Evolutionary conservation across 2,797 vertebrate species (phyloP), one percentile per base, ranked within the genome.

Genomic region (Macropodus opercularis): DNA sequence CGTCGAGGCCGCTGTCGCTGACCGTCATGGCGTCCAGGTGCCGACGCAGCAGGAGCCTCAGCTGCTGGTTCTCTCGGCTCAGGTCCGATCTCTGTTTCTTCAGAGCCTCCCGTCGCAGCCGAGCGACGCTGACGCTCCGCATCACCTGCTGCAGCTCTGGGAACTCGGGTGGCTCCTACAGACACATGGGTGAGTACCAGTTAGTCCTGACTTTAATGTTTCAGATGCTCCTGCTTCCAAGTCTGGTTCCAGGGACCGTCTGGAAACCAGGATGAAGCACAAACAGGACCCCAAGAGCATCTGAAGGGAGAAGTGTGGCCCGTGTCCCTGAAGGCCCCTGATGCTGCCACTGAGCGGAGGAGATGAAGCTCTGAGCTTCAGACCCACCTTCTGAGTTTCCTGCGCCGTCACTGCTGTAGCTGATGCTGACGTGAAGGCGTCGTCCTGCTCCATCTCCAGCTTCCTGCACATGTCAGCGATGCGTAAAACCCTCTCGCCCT

Each of bases 401-500:
- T 9, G 15, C 29, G 41, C 49, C 1, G 13, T 18, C 9, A 3
- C 23, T 1, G 23, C 72, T 10, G n/a, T 0, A 1, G 6, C 4
- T 21, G 26, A 12, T 5, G 39, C 1, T 1, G 26, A 8, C 3
- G 17, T 1, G 18, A 15, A 6, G 11, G 24, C 1, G 0, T 22
- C 5, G 17, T 15, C 5, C 6, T 51, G 60, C 12, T 60, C 8
- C 2, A 1, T 14, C 54, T 86, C 64, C 40, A 76, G 42, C 34
- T 59, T 75, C 1, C 3, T 14, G 41, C 78, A 80, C 34, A 80
- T 17, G 0, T 81, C 59, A 0, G 19, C 44, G 0, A 50, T 29
- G 0, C 47, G 50, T 2, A 86, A 8, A 22, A 82, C 15, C 17
- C 18, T 79, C 26, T 85, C 69, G 0, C 81, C 86, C 88, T 89